These are phyloP conservation scores for Aix galericulata DNA, from an alignment of 2,113 vertebrate species.

Conservation along the genomic window DNA sequence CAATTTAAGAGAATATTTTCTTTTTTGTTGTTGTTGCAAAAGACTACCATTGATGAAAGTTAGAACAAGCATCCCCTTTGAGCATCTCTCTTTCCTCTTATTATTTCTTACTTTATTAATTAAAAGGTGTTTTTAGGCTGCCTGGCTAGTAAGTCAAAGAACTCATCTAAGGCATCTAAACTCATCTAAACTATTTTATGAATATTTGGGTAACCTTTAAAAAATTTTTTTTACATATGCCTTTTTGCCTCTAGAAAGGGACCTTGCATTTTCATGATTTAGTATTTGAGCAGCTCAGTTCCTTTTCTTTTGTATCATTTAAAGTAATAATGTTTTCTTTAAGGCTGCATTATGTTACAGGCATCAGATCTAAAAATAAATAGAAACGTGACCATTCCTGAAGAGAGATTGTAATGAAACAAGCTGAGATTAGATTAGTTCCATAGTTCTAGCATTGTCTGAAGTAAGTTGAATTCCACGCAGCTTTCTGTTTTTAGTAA, in stretches of 20 bases:
- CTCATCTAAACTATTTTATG: conserved; percentile 34
- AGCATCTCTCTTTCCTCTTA: conserved; percentile 64
- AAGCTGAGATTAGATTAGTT: neutral
- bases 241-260: conserved; percentile 81
- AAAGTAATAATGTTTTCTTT: conserved; percentile 71
- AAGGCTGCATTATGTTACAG: conserved; percentile 84
- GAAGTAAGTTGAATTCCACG: neutral
- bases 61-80: conserved; percentile 68
- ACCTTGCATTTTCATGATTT: conserved; percentile 76
- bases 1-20: conserved; percentile 71
- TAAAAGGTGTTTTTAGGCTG: conserved; percentile 52
- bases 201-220: conserved; percentile 21
- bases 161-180: conserved; percentile 53
- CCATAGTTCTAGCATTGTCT: neutral
- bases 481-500: neutral
- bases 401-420: neutral
- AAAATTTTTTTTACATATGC: conserved; percentile 8
- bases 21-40: conserved; percentile 79
- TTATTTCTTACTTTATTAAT: conserved; percentile 19
- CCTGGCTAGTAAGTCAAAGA: conserved; percentile 64
- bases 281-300: conserved; percentile 73
- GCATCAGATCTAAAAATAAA: neutral
- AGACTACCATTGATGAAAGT: conserved; percentile 66
- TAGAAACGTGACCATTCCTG: neutral
- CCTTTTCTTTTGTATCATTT: conserved; percentile 75